A percentile compares a stretch with the other conserved stretches of the same genome.
These are phyloP conservation scores for Zaprionus africanus DNA, from an alignment of 1,140 invertebrate genomes.

Conservation along the genomic window DNA sequence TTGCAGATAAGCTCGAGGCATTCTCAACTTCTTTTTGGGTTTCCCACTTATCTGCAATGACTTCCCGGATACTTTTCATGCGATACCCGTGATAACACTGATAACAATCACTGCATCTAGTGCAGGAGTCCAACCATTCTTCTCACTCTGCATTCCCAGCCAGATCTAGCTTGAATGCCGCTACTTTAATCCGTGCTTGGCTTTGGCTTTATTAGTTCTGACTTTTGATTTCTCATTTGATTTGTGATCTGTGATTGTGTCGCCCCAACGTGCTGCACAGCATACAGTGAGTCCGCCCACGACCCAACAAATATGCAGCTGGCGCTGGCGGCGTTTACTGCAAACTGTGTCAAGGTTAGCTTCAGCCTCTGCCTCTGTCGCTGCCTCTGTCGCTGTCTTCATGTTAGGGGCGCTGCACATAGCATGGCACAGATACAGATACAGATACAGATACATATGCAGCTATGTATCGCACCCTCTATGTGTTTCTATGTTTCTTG, in stretches of 20 bases:
- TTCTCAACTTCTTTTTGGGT: no score
- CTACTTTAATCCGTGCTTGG: not conserved
- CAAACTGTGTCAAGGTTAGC: conserved; percentile 46
- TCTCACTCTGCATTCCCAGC: no score
- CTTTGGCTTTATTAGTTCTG: conserved; percentile 1
- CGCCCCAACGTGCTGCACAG: conserved; percentile 8
- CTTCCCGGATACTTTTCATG: no score
- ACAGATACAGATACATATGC: conserved; percentile 24
- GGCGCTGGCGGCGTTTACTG: conserved; percentile 27
- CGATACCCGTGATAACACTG: no score
- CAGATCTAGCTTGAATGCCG: not conserved
- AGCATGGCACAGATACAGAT: conserved; percentile 24
- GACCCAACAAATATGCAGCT: conserved; percentile 39
- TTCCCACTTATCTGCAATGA: no score
- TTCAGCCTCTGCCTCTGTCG: conserved; percentile 13
- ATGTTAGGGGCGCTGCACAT: conserved; percentile 27
- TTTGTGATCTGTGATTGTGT: conserved; percentile 3
- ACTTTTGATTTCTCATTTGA: not conserved
- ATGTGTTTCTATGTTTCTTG: conserved; percentile 9
- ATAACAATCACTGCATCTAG: no score
- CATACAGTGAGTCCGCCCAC: conserved; percentile 32
- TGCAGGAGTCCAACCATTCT: no score
- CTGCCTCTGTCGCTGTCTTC: conserved; percentile 20
- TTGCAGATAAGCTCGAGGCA: no score
- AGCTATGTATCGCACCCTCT: conserved; percentile 31